Conservation (phyloP, 2,113 vertebrate species). For the Ranitomeya variabilis region DNA sequence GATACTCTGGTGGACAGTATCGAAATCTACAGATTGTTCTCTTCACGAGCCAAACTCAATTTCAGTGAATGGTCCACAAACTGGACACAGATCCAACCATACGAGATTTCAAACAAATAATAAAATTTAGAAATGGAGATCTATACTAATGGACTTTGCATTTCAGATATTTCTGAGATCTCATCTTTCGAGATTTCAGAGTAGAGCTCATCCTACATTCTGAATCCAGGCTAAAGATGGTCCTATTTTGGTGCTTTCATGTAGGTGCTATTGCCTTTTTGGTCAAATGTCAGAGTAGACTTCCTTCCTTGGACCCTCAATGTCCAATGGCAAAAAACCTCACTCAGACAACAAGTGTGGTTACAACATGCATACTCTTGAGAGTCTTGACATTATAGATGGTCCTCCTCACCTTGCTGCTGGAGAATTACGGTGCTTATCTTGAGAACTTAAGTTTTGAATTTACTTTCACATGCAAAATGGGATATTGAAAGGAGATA, state of each 20-base stretch:
- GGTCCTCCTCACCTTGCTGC: conserved; percentile 75
- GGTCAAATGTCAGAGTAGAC: neutral
- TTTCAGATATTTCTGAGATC: neutral
- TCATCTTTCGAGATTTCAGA: too few species aligned
- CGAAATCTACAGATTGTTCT: neutral
- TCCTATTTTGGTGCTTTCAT: conserved; percentile 16
- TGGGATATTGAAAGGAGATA: neutral
- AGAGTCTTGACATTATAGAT: neutral
- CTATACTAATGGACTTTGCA: neutral
- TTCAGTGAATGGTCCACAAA: neutral
- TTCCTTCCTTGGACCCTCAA: too few species aligned
- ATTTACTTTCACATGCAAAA: neutral
- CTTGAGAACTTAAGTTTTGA: neutral
- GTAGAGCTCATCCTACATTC: neutral
- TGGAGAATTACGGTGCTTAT: conserved; percentile 71
- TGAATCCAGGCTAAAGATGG: neutral
- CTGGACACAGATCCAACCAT: neutral
- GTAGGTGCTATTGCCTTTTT: neutral
- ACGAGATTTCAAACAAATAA: neutral
- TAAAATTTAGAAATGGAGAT: neutral
- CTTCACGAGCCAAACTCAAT: neutral
- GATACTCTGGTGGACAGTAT: neutral
- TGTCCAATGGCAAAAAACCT: too few species aligned
- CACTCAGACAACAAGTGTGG: too few species aligned
- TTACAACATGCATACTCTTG: too few species aligned